Conservation (phyloP, 2,797 vertebrate species). For the Arctocebus calabarensis region DNA sequence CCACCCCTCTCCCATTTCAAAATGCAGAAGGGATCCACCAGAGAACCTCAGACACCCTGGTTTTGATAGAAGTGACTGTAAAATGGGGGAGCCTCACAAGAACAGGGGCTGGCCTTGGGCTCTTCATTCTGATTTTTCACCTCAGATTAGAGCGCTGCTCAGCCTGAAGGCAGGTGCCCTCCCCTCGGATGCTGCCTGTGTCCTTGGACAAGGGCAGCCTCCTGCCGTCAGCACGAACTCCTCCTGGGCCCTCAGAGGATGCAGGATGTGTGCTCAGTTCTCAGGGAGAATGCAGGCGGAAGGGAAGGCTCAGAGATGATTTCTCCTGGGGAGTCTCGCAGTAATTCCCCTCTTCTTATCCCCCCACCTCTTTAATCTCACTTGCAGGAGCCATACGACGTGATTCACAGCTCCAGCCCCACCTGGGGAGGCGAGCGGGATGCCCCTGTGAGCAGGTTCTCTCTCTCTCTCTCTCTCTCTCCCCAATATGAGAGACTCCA, state of each 20-base stretch:
- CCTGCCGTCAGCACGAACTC: background rate
- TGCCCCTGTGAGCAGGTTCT: background rate
- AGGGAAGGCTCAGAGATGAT: conserved; percentile 4
- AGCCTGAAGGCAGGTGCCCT: conserved; percentile 25
- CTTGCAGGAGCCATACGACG: background rate
- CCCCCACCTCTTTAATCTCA: conserved; percentile 56
- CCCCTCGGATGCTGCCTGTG: conserved; percentile 46
- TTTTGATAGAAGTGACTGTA: background rate
- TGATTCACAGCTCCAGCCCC: background rate
- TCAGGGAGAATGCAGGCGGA: background rate
- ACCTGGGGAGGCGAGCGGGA: background rate
- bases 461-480: background rate
- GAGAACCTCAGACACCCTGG: background rate
- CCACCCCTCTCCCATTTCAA: background rate
- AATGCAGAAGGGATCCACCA: background rate
- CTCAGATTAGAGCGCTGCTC: background rate
- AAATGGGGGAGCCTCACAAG: fast-evolving
- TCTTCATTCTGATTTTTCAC: background rate
- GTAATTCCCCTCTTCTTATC: conserved; percentile 36
- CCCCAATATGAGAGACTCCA: background rate
- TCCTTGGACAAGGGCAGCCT: conserved; percentile 78
- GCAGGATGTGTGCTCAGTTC: background rate
- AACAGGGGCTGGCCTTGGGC: background rate
- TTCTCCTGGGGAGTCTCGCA: conserved; percentile 62
- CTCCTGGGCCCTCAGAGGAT: conserved; percentile 30